Evolutionary conservation across 2,888 invertebrate genomes (phyloP).

Genomic region (Catocala fraxini): DNA sequence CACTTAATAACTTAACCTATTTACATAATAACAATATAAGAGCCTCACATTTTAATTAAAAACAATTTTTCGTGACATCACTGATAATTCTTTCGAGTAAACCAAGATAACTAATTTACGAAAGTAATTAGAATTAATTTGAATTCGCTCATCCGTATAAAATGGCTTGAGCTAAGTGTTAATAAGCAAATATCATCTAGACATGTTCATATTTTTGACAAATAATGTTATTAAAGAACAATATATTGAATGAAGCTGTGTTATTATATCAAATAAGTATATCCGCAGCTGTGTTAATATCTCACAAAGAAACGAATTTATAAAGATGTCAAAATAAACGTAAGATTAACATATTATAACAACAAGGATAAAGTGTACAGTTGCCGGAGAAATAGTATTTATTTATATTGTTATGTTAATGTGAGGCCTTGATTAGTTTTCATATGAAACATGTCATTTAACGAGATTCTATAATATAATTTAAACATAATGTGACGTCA

Average conservation of each 20-base stretch:
- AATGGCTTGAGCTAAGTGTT: no score
- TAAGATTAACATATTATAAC: constrained; percentile 3
- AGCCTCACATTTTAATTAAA: constrained; percentile 24
- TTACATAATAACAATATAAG: constrained; percentile 26
- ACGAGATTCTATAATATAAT: constrained; percentile 48
- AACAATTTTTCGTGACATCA: constrained; percentile 1
- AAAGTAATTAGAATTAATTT: no score
- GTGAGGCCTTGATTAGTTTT: constrained; percentile 41
- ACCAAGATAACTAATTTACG: no score
- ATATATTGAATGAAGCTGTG: no score
- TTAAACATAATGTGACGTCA: constrained; percentile 11
- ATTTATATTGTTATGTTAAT: constrained; percentile 29
- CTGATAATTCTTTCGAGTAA: no score
- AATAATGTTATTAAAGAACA: no score
- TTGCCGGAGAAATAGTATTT: constrained; percentile 21
- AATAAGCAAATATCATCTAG: no score
- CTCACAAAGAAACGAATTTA: neutral
- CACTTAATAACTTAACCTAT: constrained; percentile 27
- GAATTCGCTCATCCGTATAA: no score
- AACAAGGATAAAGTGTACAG: constrained; percentile 16
- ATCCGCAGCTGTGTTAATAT: no score
- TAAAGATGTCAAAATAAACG: constrained; percentile 4
- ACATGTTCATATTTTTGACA: no score
- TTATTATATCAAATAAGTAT: no score
- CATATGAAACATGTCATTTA: constrained; percentile 27